phyloP scores from a whole-genome alignment of 2,888 invertebrate species.

The Tromatobia lineatoria region DNA sequence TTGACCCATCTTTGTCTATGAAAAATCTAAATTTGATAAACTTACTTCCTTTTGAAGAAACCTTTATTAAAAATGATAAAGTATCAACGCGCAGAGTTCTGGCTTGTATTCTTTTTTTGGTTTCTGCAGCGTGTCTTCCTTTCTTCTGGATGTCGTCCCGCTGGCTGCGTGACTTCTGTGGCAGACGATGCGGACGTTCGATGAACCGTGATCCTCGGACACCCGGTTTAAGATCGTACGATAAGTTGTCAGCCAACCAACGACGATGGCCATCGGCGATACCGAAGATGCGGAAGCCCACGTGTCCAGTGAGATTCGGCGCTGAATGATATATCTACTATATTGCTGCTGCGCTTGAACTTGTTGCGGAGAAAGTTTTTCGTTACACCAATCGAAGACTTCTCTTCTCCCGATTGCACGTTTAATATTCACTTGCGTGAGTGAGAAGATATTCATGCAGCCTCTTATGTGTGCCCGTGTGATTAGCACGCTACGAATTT shows the following conservation, averaged over 20 bases:
- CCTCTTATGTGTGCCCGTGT: constrained; percentile 4
- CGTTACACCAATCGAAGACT: constrained; percentile 15
- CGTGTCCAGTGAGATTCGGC: constrained; percentile 26
- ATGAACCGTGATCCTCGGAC: constrained; percentile 40
- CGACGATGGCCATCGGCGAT: constrained; percentile 61
- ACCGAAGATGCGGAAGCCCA: constrained; percentile 41
- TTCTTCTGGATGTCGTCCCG: constrained; percentile 38
- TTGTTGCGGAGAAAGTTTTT: constrained; percentile 47
- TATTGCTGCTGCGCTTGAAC: constrained; percentile 6
- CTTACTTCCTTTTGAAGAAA: too few species aligned
- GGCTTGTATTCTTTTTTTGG: constrained; percentile 20
- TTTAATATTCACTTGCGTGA: constrained; percentile 45
- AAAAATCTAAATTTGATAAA: too few species aligned
- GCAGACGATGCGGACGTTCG: constrained; percentile 25
- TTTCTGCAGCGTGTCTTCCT: constrained; percentile 27
- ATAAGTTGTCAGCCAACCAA: constrained; percentile 53
- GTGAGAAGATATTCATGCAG: constrained; percentile 31
- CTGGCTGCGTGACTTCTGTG: constrained; percentile 26
- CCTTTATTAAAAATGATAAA: too few species aligned
- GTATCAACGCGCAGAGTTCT: too few species aligned
- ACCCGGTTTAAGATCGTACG: constrained; percentile 45
- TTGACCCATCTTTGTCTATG: too few species aligned
- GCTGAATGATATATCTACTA: constrained; percentile 28
- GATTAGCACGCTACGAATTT: background rate
- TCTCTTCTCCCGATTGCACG: constrained; percentile 25